Percentiles rank a stretch among this genome's conserved stretches.
phyloP scores from a whole-genome alignment of 2,888 invertebrate genomes.

The Lochmaea capreae region DNA sequence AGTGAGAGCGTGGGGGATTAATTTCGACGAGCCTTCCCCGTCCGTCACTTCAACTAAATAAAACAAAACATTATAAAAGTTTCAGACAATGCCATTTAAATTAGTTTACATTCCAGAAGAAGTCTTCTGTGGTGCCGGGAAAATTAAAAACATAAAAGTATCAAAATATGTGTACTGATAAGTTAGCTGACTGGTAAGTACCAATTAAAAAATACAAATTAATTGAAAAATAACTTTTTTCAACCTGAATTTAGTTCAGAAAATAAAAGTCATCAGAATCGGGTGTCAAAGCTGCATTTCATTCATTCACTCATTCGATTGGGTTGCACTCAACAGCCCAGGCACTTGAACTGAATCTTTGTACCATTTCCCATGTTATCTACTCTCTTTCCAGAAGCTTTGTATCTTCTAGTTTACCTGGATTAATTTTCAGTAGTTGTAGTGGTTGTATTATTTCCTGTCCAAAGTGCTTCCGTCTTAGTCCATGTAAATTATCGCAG shows the following conservation, averaged over 20 bases:
- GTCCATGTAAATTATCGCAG: no score
- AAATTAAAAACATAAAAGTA: slow-evolving; percentile 9
- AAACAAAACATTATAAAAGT: slow-evolving; percentile 54
- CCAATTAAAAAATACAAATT: neutral
- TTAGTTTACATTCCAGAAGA: slow-evolving; percentile 27
- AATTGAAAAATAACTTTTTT: no score
- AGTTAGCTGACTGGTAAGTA: slow-evolving; percentile 42
- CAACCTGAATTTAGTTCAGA: neutral
- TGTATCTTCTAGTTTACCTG: no score
- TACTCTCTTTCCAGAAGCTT: no score
- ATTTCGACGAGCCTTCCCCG: slow-evolving; percentile 33
- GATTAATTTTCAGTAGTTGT: no score
- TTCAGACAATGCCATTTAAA: slow-evolving; percentile 47
- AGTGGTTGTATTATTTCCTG: no score
- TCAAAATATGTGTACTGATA: slow-evolving; percentile 51
- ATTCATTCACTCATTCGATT: no score
- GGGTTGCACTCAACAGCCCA: no score
- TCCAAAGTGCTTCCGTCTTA: no score
- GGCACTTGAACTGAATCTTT: no score
- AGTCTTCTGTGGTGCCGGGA: slow-evolving; percentile 27
- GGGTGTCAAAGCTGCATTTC: neutral
- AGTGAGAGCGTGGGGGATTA: slow-evolving; percentile 53
- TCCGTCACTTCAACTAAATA: slow-evolving; percentile 46
- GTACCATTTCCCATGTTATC: no score
- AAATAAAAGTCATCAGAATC: neutral